Base-by-base conservation (phyloP, 2,888 invertebrate genomes). In the Sussaba pulchella region DNA sequence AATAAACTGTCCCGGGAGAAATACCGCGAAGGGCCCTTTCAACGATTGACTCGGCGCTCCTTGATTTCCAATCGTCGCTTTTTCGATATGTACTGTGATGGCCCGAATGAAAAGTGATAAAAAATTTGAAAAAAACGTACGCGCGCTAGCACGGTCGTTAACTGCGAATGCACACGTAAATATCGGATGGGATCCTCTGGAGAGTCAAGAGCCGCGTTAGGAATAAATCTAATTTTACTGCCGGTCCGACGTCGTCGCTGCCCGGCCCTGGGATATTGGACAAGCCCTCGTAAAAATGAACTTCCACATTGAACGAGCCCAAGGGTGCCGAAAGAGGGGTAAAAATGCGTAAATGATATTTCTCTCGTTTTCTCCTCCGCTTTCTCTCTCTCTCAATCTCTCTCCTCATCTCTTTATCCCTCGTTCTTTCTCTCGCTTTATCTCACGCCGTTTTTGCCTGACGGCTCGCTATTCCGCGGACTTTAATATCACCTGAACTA, bases 181-280 rank as follows among this genome's bases (percentile, higher is more conserved):
- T 75, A 74, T 72, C 31, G 31, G 71, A 77, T 69, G 54, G 72
- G 47, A 75, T 78, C 64, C 72, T 52, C 67, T 19, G 43, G 52
- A 52, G 54, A 81, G 72, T 75, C 69, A 66, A 78, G 63, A 69
- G 72, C 66, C 45, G 75, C 81, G 71, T 66, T 70, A 73, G 47
- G 70, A 77, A 81, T 82, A 83, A 83, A 79, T 82, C 79, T 77
- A 71, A 82, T 83, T 83, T 83, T 79, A 82, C 81, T 61, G 54
- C 71, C 66, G 63, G 59, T 47, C 59, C 67, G 71, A 78, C 79
- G 73, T 78, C 72, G 67, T 74, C 77, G 54, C 41, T 26, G 31
- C 43, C 43, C 17, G 66, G 43, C 57, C 9, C 64, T 45, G 26
- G 74, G 36, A 80, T 82, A 79, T 82, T 82, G 75, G 70, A 82